A percentile compares a stretch with the other conserved stretches of the same genome.
Conservation (phyloP, 2,113 vertebrate genomes). For the Campylomormyrus numenius region DNA sequence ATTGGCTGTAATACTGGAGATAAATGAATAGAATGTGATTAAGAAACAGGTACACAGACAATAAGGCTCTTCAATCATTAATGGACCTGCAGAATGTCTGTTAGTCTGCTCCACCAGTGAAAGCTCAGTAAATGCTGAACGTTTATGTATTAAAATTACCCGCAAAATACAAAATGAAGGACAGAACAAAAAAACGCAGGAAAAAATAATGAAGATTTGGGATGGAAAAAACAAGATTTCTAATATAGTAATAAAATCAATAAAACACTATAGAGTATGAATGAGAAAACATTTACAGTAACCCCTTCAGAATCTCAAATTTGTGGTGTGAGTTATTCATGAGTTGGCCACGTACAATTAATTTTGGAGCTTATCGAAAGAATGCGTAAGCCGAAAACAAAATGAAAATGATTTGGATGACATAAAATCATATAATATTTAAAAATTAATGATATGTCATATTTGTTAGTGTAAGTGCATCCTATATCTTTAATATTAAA, state of each 20-base stretch:
- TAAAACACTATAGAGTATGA: neutral
- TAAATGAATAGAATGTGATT: neutral
- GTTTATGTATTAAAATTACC: neutral
- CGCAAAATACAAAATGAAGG: neutral
- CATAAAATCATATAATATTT: neutral
- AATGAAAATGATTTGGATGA: neutral
- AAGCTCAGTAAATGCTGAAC: neutral
- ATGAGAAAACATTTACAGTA: neutral
- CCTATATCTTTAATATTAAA: neutral
- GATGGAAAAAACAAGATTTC: neutral
- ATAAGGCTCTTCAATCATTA: neutral
- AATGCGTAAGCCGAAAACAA: neutral
- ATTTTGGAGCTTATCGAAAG: neutral
- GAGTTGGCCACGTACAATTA: neutral
- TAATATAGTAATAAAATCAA: neutral
- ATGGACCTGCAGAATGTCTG: neutral
- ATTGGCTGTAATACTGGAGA: neutral
- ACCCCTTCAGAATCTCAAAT: neutral
- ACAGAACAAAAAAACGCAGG: neutral
- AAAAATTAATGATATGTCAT: neutral
- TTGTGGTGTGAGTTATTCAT: neutral
- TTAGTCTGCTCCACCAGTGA: neutral
- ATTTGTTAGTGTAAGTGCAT: neutral
- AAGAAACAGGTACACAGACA: neutral
- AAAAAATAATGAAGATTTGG: neutral